Evolutionary conservation across 2,113 vertebrate genomes (phyloP).

Genomic region (Gadus chalcogrammus): DNA sequence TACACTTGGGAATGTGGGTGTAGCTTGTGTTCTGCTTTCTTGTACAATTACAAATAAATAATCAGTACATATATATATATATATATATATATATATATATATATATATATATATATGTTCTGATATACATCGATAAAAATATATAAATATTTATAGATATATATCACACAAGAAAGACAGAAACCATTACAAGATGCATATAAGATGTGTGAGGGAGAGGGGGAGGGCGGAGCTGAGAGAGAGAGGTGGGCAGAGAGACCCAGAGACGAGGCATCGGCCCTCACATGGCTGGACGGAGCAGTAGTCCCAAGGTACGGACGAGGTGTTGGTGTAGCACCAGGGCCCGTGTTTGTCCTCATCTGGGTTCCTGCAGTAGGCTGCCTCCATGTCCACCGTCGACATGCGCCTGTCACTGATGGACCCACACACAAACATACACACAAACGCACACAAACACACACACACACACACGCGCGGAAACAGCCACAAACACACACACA

Average conservation of each 20-base stretch:
- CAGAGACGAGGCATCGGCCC: slow-evolving; percentile 44
- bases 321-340: slow-evolving; percentile 94
- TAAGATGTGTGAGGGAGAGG: too few species aligned
- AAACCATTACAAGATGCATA: too few species aligned
- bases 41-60: too few species aligned
- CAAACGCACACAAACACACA: slow-evolving; percentile 13
- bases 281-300: slow-evolving; percentile 90
- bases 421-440: slow-evolving; percentile 37
- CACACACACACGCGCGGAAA: slow-evolving; percentile 11
- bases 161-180: too few species aligned
- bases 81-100: too few species aligned
- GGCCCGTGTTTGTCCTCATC: slow-evolving; percentile 96
- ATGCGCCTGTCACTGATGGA: slow-evolving; percentile 61
- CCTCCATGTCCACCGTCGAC: slow-evolving; percentile 76
- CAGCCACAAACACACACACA: neutral
- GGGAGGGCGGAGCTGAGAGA: neutral
- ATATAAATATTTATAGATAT: too few species aligned
- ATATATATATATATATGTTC: too few species aligned
- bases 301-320: slow-evolving; percentile 92
- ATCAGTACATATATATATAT: too few species aligned
- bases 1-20: too few species aligned
- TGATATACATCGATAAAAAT: too few species aligned
- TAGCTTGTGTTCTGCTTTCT: too few species aligned
- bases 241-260: neutral
- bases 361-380: slow-evolving; percentile 92